Base-by-base conservation (phyloP, 2,797 vertebrate genomes). In the Megalops cyprinoides region DNA sequence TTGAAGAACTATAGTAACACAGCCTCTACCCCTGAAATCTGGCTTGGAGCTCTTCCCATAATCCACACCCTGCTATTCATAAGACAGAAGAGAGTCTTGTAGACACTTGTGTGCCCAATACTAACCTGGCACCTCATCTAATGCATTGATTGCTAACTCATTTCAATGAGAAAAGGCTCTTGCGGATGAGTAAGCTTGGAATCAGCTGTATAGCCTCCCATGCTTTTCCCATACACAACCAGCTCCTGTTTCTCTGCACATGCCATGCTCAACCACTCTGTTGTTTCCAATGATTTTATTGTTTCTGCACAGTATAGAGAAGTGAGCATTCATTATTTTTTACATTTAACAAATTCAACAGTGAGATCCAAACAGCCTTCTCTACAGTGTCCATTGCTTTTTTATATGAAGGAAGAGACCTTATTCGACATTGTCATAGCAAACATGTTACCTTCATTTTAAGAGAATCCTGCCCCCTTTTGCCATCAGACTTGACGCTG, bases 141-240 rank as follows among this genome's bases (percentile, higher is more conserved):
- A 82, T 69, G 79, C 87, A 84, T 18, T 37, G 12, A 89, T 86
- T 82, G 62, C 82, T 85, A 62, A 84, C 75, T 84, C 75, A 88
- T 90, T 89, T 86, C n/a, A 82, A 74, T 87, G 82, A 84, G 80
- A 77, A 79, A 81, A 82, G 85, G 76, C 81, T 87, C 85, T 81
- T 84, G 85, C 86, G 88, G 90, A 82, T 87, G 85, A 89, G 83
- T 85, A 84, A 85, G 84, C 82, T 85, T 91, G 80, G 86, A 88
- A 84, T 91, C n/a, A n/a, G n/a, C 91, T 90, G 87, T 90, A 91
- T 87, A 92, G 89, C 84, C 79, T 89, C 85, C 83, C 74, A 37
- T 44, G 46, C 34, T 74, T 48, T 48, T 39, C 48, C 46, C 46
- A 67, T 76, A 67, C 74, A 62, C 34, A 69, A 51, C 56, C 28